Percentiles rank a stretch among this genome's conserved stretches.
phyloP scores from a whole-genome alignment of 1,140 invertebrate genomes.

The Aricia agestis region DNA sequence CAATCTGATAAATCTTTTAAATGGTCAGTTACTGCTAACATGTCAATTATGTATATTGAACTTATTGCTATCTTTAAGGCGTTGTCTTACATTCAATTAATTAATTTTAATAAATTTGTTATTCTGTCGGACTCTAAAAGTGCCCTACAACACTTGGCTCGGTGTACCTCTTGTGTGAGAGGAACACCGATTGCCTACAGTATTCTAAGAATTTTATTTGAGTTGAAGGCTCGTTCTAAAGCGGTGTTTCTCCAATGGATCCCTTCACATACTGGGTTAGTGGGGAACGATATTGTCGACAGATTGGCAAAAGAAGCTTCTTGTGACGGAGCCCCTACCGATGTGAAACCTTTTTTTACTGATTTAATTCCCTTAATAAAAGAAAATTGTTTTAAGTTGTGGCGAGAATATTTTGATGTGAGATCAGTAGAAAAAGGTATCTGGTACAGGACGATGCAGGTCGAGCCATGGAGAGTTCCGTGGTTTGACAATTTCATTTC shows the following conservation, averaged over 20 bases:
- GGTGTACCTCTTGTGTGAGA: conserved; percentile 31
- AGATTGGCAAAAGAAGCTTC: conserved; percentile 19
- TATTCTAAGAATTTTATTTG: conserved; percentile 15
- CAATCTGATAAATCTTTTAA: conserved; percentile 4
- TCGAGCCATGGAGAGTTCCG: not conserved
- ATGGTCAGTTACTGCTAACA: conserved; percentile 21
- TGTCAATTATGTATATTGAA: conserved; percentile 24
- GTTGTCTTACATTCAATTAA: conserved; percentile 27
- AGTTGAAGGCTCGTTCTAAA: conserved; percentile 14
- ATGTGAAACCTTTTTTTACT: conserved; percentile 8
- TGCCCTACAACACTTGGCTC: conserved; percentile 31
- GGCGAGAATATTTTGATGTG: conserved; percentile 26
- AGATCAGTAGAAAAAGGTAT: conserved; percentile 26
- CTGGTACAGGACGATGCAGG: conserved; percentile 19
- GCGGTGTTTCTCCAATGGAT: conserved; percentile 22
- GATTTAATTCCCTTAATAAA: conserved; percentile 9
- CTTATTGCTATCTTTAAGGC: conserved; percentile 23
- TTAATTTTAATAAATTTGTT: no score
- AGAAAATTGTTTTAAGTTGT: not conserved
- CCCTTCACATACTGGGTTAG: conserved; percentile 8
- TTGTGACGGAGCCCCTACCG: not conserved
- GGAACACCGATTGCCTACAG: conserved; percentile 32
- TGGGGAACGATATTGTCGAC: conserved; percentile 22
- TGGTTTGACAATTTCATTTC: no score
- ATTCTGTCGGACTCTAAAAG: no score